Evolutionary conservation across 2,113 vertebrate species (phyloP).

Genomic region (Anhinga rufa): DNA sequence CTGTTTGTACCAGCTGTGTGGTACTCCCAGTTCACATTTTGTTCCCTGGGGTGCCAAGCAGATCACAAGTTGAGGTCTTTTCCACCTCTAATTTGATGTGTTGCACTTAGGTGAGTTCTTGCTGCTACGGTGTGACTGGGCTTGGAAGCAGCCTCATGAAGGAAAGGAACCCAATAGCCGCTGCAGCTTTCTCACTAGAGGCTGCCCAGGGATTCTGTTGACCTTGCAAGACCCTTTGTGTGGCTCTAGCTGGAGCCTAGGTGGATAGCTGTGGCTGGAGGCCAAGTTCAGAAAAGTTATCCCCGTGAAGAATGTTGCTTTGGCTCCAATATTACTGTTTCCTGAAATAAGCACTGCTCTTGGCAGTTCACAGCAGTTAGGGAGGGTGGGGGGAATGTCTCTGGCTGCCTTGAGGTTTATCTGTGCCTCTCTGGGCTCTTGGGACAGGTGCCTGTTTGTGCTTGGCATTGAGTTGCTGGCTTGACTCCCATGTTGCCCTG

Average conservation of each 20-base stretch:
- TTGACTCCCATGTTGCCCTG: neutral
- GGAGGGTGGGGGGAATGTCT: neutral
- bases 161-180: neutral
- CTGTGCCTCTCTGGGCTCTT: constrained; percentile 11
- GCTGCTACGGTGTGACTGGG: neutral
- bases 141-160: neutral
- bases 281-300: neutral
- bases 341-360: constrained; percentile 15
- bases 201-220: neutral
- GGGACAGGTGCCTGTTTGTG: constrained; percentile 12
- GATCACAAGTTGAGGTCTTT: neutral
- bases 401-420: constrained; percentile 20
- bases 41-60: neutral
- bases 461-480: neutral
- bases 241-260: neutral
- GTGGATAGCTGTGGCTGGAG: neutral
- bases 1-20: too few relatives aligned
- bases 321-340: neutral
- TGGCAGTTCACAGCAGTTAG: neutral
- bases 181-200: neutral
- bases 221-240: neutral
- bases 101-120: neutral
- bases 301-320: neutral
- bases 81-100: neutral
- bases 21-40: neutral